Evolutionary conservation across 2,888 invertebrate genomes (phyloP).

Genomic region (Pseudococcus longispinus): DNA sequence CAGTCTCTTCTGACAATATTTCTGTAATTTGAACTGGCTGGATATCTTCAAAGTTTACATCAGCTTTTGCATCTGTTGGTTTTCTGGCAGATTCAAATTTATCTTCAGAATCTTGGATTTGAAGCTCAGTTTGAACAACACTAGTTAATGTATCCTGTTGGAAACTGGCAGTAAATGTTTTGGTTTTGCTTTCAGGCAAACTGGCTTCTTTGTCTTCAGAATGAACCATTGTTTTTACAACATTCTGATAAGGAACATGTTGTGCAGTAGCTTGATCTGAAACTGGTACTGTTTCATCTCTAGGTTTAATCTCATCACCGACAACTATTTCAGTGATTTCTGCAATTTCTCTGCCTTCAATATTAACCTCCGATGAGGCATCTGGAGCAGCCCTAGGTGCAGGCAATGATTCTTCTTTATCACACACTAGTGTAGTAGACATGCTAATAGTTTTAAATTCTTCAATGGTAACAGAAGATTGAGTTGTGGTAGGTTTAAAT

Average conservation of each 20-base stretch:
- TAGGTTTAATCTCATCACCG: background rate
- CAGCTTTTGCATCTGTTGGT: background rate
- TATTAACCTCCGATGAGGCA: background rate
- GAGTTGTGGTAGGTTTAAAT: constrained; percentile 58
- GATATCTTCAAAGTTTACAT: background rate
- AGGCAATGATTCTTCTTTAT: constrained; percentile 13
- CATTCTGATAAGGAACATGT: constrained; percentile 62
- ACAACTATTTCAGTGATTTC: constrained; percentile 42
- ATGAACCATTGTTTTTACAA: constrained; percentile 61
- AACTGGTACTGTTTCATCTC: constrained; percentile 62
- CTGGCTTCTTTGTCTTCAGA: constrained; percentile 22
- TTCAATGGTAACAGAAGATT: background rate
- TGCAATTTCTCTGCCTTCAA: constrained; percentile 44
- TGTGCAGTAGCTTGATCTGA: constrained; percentile 63
- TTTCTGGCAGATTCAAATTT: constrained; percentile 61
- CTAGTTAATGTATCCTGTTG: constrained; percentile 60
- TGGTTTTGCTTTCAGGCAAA: background rate
- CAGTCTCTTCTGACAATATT: constrained; percentile 60
- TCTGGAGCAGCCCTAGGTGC: background rate
- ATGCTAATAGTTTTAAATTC: background rate
- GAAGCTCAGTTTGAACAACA: constrained; percentile 64
- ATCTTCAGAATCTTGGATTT: constrained; percentile 63
- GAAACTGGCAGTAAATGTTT: background rate
- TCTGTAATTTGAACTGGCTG: constrained; percentile 52
- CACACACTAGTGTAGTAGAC: background rate